Percentiles rank a stretch among this genome's conserved stretches.
These are phyloP conservation scores for Pipra filicauda DNA, from an alignment of 2,113 vertebrate genomes.

Conservation along the genomic window DNA sequence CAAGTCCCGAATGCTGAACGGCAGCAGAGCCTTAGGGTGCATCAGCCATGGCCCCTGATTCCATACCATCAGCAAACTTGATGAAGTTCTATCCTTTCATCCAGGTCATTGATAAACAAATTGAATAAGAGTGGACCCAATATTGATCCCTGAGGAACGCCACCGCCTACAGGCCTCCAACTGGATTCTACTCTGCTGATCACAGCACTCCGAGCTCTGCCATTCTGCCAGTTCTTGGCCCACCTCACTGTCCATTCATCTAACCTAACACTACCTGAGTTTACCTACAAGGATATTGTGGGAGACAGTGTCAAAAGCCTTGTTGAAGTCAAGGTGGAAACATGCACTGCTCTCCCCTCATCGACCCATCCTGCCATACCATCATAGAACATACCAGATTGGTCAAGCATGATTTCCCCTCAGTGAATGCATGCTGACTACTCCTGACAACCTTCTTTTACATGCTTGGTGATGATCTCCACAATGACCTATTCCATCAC, in stretches of 20 bases:
- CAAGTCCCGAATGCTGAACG: neutral
- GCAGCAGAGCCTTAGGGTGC: neutral
- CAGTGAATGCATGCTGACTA: neutral
- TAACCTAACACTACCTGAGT: neutral
- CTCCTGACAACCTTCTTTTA: neutral
- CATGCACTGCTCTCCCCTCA: neutral
- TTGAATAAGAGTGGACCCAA: neutral
- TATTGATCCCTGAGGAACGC: neutral
- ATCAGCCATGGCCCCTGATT: too few species aligned
- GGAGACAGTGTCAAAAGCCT: neutral
- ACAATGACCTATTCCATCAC: accelerated
- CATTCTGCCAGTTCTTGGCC: neutral
- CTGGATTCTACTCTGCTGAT: neutral
- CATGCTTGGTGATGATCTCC: neutral
- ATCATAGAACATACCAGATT: neutral
- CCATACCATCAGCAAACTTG: neutral
- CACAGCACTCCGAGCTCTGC: neutral
- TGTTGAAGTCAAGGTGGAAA: accelerated
- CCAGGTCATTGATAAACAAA: neutral
- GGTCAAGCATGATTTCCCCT: too few species aligned
- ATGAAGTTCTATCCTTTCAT: neutral
- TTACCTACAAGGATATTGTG: neutral
- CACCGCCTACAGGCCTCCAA: neutral
- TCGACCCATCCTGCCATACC: too few species aligned
- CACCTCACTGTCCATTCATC: neutral